phyloP scores from a whole-genome alignment of 2,113 vertebrate species.

The Marmota flaviventris region DNA sequence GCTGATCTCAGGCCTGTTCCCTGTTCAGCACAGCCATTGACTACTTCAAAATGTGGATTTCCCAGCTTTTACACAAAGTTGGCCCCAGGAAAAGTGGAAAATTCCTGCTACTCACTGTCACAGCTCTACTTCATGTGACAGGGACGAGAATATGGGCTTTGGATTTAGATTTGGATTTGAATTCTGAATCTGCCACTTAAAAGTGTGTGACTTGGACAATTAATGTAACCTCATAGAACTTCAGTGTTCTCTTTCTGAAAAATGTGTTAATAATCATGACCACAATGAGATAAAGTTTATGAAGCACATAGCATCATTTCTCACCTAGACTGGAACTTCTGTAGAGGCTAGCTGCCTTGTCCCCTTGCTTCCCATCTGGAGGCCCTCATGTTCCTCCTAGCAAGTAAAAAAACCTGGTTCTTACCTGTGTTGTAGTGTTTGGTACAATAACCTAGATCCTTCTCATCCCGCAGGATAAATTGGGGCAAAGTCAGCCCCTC shows the following conservation, averaged over 20 bases:
- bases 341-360: conserved; percentile 8
- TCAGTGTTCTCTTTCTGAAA: conserved; percentile 41
- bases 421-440: conserved; percentile 97
- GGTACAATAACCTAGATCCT: conserved; percentile 96
- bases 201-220: not conserved
- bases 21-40: not conserved
- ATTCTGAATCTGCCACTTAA: conserved; percentile 41
- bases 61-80: not conserved
- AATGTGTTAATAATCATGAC: not conserved
- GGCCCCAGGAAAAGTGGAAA: not conserved
- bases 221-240: conserved; percentile 23
- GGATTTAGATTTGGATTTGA: conserved; percentile 46
- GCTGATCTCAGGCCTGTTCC: not conserved
- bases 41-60: not conserved
- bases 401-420: not conserved
- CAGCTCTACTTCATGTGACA: not conserved
- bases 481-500: conserved; percentile 96
- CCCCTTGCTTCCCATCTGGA: conserved; percentile 31
- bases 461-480: conserved; percentile 95
- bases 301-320: not conserved
- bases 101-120: not conserved
- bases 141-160: not conserved
- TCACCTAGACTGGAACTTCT: conserved; percentile 26
- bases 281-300: not conserved
- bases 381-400: not conserved